These are phyloP conservation scores for Orchesella flavescens DNA, from an alignment of 2,888 invertebrate genomes.

Conservation along the genomic window DNA sequence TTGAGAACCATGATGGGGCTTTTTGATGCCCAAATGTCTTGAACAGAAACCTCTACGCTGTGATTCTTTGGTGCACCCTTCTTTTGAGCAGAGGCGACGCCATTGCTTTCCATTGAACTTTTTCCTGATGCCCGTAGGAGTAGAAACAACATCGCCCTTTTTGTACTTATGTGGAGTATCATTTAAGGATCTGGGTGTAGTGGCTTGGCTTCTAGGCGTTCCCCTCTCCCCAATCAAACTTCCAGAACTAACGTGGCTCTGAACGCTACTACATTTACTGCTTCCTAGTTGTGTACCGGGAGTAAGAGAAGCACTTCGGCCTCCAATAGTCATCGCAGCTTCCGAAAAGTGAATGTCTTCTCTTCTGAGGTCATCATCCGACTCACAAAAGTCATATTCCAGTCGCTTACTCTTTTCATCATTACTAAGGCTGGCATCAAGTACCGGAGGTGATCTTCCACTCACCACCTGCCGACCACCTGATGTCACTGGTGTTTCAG, in stretches of 20 bases:
- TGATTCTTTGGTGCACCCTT: constrained; percentile 96
- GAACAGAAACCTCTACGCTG: constrained; percentile 98
- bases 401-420: constrained; percentile 75
- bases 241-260: constrained; percentile 89
- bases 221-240: constrained; percentile 87
- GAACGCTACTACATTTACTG: constrained; percentile 92
- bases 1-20: constrained; percentile 75
- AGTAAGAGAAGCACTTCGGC: constrained; percentile 69
- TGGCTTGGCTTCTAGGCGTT: constrained; percentile 81
- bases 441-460: constrained; percentile 30
- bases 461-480: not conserved
- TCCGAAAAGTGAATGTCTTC: constrained; percentile 86
- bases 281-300: constrained; percentile 77
- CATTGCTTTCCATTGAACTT: constrained; percentile 99
- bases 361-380: constrained; percentile 90
- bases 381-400: constrained; percentile 88
- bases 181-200: constrained; percentile 86
- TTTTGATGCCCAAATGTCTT: constrained; percentile 92
- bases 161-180: constrained; percentile 96
- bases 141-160: constrained; percentile 96
- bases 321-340: constrained; percentile 70
- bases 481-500: constrained; percentile 74
- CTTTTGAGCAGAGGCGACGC: constrained; percentile 96
- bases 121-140: constrained; percentile 95
- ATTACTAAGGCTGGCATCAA: constrained; percentile 73